Evolutionary conservation across 2,797 vertebrate species (phyloP).

Genomic region (Sitta carolinensis): DNA sequence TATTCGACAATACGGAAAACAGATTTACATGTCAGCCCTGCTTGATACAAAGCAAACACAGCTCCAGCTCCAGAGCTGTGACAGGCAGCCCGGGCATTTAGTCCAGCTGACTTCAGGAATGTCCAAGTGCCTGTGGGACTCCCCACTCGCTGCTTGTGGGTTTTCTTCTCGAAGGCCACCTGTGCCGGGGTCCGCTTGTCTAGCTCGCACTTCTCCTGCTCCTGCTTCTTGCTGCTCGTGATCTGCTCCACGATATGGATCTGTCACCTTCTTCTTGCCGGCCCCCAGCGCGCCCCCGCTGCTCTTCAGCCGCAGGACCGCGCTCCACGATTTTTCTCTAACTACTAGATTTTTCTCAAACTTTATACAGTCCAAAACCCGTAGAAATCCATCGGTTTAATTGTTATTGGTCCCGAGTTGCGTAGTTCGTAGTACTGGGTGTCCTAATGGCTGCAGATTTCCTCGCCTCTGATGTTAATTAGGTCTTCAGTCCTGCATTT

Average conservation of each 20-base stretch:
- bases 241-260: too few relatives aligned
- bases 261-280: accelerated
- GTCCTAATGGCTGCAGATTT: neutral
- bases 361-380: neutral
- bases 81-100: too few relatives aligned
- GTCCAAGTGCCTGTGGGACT: neutral
- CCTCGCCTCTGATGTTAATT: neutral
- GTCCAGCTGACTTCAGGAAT: neutral
- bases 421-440: neutral
- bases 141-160: neutral
- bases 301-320: neutral
- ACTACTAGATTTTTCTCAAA: neutral
- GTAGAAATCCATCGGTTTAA: neutral
- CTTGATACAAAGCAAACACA: neutral
- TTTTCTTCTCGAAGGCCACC: neutral
- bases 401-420: neutral
- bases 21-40: neutral
- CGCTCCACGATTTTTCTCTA: neutral
- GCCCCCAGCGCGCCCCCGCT: neutral
- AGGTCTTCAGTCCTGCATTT: neutral
- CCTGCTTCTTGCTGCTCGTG: neutral
- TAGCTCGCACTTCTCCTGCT: neutral
- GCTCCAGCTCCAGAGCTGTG: neutral
- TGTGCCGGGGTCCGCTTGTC: neutral
- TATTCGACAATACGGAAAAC: neutral